A percentile compares a stretch with the other conserved stretches of the same genome.
Evolutionary conservation across 2,888 invertebrate species (phyloP).

Genomic region (Marasmarcha lunaedactyla): DNA sequence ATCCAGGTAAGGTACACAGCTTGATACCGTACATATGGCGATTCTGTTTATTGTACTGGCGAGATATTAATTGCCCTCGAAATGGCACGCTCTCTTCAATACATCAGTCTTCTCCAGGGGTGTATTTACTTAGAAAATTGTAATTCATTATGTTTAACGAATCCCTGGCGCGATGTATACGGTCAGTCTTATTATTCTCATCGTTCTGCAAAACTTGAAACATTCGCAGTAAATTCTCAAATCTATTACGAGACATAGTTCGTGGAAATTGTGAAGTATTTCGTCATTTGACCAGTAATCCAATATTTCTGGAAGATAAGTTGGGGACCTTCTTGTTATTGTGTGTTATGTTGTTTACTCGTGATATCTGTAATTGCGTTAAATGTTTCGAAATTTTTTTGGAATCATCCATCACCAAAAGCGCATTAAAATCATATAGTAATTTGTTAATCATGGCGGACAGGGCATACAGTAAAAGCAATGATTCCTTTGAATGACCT

Average conservation of each 20-base stretch:
- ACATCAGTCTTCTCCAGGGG: conserved; percentile 17
- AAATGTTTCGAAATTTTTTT: conserved; percentile 12
- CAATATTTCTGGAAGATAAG: conserved; percentile 19
- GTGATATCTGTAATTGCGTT: conserved; percentile 13
- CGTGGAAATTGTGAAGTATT: conserved; percentile 17
- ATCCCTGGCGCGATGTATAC: conserved; percentile 18
- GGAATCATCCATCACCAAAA: conserved; percentile 13
- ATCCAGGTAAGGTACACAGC: too few species aligned
- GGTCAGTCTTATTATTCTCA: conserved; percentile 18
- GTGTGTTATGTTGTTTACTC: conserved; percentile 9
- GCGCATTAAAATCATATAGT: conserved; percentile 12
- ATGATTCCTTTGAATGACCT: conserved; percentile 17
- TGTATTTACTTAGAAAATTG: conserved; percentile 13
- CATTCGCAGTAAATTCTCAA: conserved; percentile 24
- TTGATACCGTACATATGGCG: too few species aligned
- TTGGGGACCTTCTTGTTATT: conserved; percentile 15
- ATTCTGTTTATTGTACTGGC: too few species aligned
- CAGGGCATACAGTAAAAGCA: conserved; percentile 19
- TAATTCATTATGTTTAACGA: conserved; percentile 20
- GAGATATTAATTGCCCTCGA: too few species aligned
- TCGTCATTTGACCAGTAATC: conserved; percentile 23
- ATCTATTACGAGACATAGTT: conserved; percentile 22
- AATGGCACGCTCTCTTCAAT: too few species aligned
- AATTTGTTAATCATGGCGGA: conserved; percentile 13
- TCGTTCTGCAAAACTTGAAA: conserved; percentile 24